A percentile compares a stretch with the other conserved stretches of the same genome.
Conservation (phyloP, 2,797 vertebrate genomes). For the Choloepus didactylus region DNA sequence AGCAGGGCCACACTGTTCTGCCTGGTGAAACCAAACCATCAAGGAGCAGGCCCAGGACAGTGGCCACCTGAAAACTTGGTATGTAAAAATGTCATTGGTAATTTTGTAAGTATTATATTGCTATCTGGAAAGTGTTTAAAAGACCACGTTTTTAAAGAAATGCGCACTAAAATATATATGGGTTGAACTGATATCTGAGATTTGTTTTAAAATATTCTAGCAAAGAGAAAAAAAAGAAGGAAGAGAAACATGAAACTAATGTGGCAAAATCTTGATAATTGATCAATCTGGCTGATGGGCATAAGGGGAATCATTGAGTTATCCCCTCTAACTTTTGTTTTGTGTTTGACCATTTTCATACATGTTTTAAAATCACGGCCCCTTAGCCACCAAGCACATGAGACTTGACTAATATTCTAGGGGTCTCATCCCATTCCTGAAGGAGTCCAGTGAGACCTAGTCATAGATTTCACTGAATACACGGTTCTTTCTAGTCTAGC, state of each 20-base stretch:
- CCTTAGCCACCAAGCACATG: not conserved
- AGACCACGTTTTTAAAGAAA: not conserved
- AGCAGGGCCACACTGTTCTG: not conserved
- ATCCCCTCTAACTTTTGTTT: not conserved
- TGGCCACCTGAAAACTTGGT: not conserved
- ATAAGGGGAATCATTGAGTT: not conserved
- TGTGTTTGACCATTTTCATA: constrained; percentile 32
- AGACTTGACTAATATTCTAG: not conserved
- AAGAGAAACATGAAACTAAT: not conserved
- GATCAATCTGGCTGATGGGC: not conserved
- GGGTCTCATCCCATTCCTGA: constrained; percentile 23
- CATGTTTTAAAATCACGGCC: not conserved
- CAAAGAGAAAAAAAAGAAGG: not conserved
- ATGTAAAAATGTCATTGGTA: not conserved
- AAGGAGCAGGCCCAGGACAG: not conserved
- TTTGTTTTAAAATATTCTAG: constrained; percentile 33
- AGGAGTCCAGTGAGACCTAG: not conserved
- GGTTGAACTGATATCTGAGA: not conserved
- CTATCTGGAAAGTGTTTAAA: not conserved
- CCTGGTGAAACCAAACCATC: not conserved
- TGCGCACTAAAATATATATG: not conserved
- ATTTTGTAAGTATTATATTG: not conserved
- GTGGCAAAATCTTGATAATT: constrained; percentile 41
- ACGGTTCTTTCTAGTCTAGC: not conserved
- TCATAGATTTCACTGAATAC: not conserved